Evolutionary conservation across 1,140 invertebrate species (phyloP).

Genomic region (Zophobas atratus): DNA sequence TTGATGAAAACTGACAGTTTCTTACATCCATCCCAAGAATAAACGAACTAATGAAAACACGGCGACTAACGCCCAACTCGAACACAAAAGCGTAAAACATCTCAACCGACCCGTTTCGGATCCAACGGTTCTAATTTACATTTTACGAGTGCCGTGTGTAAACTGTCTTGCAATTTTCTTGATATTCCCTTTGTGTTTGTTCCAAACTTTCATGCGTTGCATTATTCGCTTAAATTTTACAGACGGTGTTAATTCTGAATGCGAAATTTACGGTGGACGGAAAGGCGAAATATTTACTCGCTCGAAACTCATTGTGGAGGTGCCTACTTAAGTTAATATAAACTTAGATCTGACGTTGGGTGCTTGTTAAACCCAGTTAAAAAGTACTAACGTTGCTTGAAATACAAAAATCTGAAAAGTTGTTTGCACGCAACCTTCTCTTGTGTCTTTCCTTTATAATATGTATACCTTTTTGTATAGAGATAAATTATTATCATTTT

Average conservation of each 20-base stretch:
- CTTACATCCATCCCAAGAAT: conserved; percentile 28
- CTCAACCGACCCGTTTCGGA: conserved; percentile 11
- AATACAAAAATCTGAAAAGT: too few relatives aligned
- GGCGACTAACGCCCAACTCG: neutral
- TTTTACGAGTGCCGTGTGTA: conserved; percentile 34
- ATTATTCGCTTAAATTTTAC: conserved; percentile 8
- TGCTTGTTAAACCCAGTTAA: too few relatives aligned
- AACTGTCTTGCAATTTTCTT: conserved; percentile 35
- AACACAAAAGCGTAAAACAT: conserved; percentile 26
- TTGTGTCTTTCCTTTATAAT: too few relatives aligned
- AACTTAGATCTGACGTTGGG: too few relatives aligned
- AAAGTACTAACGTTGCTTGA: too few relatives aligned
- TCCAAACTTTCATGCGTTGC: neutral
- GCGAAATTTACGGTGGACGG: neutral
- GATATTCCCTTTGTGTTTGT: conserved; percentile 17
- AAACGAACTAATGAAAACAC: conserved; percentile 37
- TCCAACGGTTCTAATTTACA: conserved; percentile 19
- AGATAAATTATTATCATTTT: too few relatives aligned
- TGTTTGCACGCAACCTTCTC: too few relatives aligned
- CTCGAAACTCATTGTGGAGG: too few relatives aligned
- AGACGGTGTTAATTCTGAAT: neutral
- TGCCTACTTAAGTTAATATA: too few relatives aligned
- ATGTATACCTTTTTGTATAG: too few relatives aligned
- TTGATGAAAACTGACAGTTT: conserved; percentile 40
- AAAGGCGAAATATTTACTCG: too few relatives aligned